Evolutionary conservation across 30 jellyfish, hydroid and myxozoan genomes (phyloP), one percentile per base, ranked within the genome.

Genomic region (Hydra vulgaris): DNA sequence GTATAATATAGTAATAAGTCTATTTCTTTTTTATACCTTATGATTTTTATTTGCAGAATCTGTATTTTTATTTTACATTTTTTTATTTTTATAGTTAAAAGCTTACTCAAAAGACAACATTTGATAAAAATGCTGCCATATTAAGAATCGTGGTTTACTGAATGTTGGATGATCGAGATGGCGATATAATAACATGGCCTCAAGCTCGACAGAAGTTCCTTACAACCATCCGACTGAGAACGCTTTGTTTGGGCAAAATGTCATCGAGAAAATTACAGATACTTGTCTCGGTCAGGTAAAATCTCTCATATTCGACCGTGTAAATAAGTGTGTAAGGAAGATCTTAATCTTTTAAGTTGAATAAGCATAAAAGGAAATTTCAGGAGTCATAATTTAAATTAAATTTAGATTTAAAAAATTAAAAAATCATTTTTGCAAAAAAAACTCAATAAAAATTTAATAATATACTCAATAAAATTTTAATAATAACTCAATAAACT

Each of bases 251-350:
- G 85, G 85, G 85, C 85, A 78, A 61, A 78, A 78, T 78, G 85
- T 78, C 85, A 78, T 78, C 85, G 85, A 78, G 85, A 78, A 78
- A 78, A 78, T 78, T 53, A 21, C 85, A 21, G 85, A 78, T 54
- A 78, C 85, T 78, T 78, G 85, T 52, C 85, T 78, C 85, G 85
- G 85, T 78, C 85, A 78, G 85, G 85, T 78, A 78, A 61, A 61
- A 23, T 19, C 25, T 27, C 27, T 15, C 27, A 24, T 40, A 40
- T 40, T 40, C 61, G 12, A 40, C 61, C 61, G 61, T 40, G 61
- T 40, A 40, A 40, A 12, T 40, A 12, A 3, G 61, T 40, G n/a
- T 12, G 61, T 40, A 40, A 40, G 61, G 61, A n/a, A n/a, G n/a
- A n/a, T n/a, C n/a, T n/a, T n/a, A n/a, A n/a, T n/a, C n/a, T n/a